phyloP scores from a whole-genome alignment of 2,113 vertebrate genomes.

The Onychostoma macrolepis region DNA sequence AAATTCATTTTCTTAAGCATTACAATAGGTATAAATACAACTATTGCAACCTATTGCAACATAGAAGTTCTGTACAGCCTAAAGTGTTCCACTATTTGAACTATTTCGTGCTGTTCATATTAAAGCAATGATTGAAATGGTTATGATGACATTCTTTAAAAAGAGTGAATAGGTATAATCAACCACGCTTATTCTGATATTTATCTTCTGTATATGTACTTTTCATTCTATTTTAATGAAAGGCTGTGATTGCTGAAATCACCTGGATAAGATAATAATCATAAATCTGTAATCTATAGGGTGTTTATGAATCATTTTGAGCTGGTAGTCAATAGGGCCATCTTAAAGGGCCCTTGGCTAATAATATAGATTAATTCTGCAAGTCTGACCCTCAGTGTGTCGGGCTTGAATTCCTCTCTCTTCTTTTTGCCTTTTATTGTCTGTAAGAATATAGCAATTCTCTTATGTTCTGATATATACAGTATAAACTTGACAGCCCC shows the following conservation, averaged over 20 bases:
- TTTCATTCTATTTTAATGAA: neutral
- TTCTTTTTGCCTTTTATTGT: neutral
- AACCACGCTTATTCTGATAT: neutral
- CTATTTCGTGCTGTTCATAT: neutral
- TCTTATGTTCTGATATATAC: neutral
- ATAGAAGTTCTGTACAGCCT: neutral
- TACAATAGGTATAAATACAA: neutral
- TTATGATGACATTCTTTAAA: neutral
- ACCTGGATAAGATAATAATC: neutral
- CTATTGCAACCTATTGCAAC: neutral
- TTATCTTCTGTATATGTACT: neutral
- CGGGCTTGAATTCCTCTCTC: too few species aligned
- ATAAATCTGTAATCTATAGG: neutral
- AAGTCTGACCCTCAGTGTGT: neutral
- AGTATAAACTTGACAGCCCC: neutral
- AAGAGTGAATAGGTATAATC: neutral
- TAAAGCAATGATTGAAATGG: neutral
- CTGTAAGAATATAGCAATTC: neutral
- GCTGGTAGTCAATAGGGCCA: neutral
- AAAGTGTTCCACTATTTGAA: neutral
- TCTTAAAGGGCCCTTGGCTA: constrained; percentile 1
- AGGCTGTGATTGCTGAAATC: neutral
- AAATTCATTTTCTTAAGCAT: neutral
- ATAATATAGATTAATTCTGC: neutral
- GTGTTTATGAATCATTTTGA: neutral